Evolutionary conservation across 2,113 vertebrate genomes (phyloP).

Genomic region (Prunella himalayana): DNA sequence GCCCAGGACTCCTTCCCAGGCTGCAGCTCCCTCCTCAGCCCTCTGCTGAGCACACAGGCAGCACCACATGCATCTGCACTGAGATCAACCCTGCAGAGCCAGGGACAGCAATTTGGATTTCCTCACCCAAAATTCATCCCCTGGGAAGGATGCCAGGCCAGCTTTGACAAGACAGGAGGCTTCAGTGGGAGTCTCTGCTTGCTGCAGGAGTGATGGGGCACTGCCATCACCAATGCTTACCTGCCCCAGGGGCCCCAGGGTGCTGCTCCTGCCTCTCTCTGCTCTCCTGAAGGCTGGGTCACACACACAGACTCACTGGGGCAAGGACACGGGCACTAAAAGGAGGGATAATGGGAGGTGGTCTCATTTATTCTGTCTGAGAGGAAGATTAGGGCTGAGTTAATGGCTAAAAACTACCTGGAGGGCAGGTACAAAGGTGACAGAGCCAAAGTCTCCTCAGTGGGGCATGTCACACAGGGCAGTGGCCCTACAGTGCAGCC

Average conservation of each 20-base stretch:
- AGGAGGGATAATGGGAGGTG: neutral
- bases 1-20: neutral
- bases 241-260: neutral
- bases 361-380: neutral
- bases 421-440: neutral
- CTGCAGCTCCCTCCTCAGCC: conserved; percentile 47
- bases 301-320: accelerated
- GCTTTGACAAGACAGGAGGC: neutral
- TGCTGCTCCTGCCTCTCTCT: neutral
- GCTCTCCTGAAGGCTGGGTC: neutral
- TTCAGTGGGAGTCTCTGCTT: neutral
- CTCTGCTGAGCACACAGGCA: neutral
- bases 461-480: neutral
- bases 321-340: accelerated
- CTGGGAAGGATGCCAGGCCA: neutral
- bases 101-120: neutral
- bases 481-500: neutral
- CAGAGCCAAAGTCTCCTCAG: neutral
- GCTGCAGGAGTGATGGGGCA: neutral
- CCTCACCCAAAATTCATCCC: neutral
- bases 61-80: neutral
- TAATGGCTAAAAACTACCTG: neutral
- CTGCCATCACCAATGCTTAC: neutral
- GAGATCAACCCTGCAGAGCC: neutral
- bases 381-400: neutral